These are phyloP conservation scores for Periplaneta americana DNA, from an alignment of 1,140 invertebrate species.

Conservation along the genomic window DNA sequence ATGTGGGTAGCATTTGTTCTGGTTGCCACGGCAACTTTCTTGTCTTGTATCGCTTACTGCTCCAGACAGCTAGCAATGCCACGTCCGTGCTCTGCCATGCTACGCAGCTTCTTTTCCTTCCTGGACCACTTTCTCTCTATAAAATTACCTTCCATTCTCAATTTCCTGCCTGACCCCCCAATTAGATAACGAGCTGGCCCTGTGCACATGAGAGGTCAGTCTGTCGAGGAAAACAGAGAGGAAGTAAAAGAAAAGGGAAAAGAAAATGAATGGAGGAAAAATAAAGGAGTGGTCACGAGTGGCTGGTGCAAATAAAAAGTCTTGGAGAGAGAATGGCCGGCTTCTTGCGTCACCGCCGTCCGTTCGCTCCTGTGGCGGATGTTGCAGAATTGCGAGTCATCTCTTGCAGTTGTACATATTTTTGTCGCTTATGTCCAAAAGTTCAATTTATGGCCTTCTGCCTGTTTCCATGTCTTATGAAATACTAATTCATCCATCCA, in stretches of 20 bases:
- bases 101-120: not conserved
- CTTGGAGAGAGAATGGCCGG: too few relatives aligned
- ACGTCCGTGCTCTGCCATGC: not conserved
- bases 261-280: too few relatives aligned
- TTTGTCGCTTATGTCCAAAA: too few relatives aligned
- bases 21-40: not conserved
- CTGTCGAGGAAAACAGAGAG: not conserved
- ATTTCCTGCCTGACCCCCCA: constrained; percentile 7
- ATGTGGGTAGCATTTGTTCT: too few relatives aligned
- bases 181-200: constrained; percentile 8
- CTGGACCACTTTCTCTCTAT: constrained; percentile 1
- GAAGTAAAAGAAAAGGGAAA: not conserved
- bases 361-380: not conserved
- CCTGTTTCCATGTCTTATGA: too few relatives aligned
- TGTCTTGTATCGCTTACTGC: not conserved
- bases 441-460: too few relatives aligned
- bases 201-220: constrained; percentile 7
- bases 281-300: not conserved
- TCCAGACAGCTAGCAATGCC: not conserved
- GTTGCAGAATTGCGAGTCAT: too few relatives aligned
- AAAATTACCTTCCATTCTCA: constrained; percentile 5
- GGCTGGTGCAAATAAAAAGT: not conserved
- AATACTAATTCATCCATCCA: too few relatives aligned
- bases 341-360: not conserved
- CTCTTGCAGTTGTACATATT: too few relatives aligned